These are phyloP conservation scores for Hirtodrosophila trivittata DNA, from an alignment of 2,888 invertebrate genomes.

Conservation along the genomic window DNA sequence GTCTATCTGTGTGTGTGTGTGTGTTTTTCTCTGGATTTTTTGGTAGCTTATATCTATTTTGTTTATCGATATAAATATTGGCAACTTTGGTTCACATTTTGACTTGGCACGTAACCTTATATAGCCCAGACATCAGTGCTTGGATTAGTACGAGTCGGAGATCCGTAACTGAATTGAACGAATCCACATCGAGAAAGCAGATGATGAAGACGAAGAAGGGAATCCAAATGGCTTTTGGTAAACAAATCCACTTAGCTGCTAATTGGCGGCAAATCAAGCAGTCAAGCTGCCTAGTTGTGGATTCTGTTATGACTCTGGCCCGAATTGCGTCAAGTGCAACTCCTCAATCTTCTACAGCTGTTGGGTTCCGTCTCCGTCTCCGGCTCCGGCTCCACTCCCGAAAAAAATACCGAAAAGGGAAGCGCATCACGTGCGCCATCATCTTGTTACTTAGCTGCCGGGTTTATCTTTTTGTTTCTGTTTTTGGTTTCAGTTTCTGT, in stretches of 20 bases:
- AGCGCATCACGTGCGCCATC: conserved; percentile 61
- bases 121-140: conserved; percentile 13
- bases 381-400: not conserved
- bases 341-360: too few species aligned
- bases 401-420: conserved; percentile 1
- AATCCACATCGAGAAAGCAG: conserved; percentile 17
- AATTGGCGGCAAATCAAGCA: conserved; percentile 75
- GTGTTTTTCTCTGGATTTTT: too few species aligned
- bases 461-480: conserved; percentile 42
- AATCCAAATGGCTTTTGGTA: conserved; percentile 54
- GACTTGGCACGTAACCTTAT: conserved; percentile 66
- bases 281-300: conserved; percentile 17
- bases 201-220: conserved; percentile 11
- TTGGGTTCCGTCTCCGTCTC: too few species aligned
- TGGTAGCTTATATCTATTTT: conserved; percentile 61
- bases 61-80: conserved; percentile 78
- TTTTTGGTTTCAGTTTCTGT: conserved; percentile 24
- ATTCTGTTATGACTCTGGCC: conserved; percentile 8
- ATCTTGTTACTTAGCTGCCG: conserved; percentile 62
- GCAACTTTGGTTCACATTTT: conserved; percentile 52
- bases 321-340: conserved; percentile 18
- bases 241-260: conserved; percentile 75
- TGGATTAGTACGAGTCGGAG: not conserved
- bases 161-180: not conserved
- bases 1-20: too few species aligned